phyloP scores from a whole-genome alignment of 2,888 invertebrate genomes.

The Rosalia funebris region DNA sequence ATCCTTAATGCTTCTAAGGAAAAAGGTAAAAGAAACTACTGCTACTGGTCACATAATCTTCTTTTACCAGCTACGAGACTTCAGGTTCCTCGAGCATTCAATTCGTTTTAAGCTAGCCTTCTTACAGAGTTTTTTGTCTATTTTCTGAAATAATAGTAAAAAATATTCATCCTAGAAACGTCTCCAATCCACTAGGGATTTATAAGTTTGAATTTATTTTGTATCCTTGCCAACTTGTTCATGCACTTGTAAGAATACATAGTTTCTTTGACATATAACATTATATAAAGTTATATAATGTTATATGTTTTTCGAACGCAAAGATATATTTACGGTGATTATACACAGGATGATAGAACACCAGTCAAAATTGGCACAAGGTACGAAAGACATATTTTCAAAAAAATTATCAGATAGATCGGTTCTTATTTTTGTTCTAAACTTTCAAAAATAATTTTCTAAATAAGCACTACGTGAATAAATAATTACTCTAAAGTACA shows the following conservation, averaged over 20 bases:
- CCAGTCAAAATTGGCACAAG: too few relatives aligned
- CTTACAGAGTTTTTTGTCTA: constrained; percentile 19
- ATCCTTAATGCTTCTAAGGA: constrained; percentile 28
- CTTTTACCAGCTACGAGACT: constrained; percentile 20
- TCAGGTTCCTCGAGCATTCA: constrained; percentile 23
- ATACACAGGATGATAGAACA: too few relatives aligned
- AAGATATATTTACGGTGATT: too few relatives aligned
- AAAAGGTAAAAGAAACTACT: constrained; percentile 29
- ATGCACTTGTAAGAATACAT: background rate
- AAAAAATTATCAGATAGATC: too few relatives aligned
- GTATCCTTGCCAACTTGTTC: background rate
- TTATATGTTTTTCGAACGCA: too few relatives aligned
- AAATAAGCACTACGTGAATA: too few relatives aligned
- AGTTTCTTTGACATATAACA: too few relatives aligned
- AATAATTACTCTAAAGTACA: too few relatives aligned
- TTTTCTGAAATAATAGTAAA: constrained; percentile 25
- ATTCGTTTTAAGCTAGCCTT: constrained; percentile 28
- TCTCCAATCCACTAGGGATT: background rate
- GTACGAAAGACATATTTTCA: too few relatives aligned
- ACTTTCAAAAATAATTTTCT: too few relatives aligned
- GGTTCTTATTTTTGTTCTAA: too few relatives aligned
- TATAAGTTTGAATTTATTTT: constrained; percentile 6
- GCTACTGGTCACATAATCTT: constrained; percentile 36
- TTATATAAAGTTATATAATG: too few relatives aligned
- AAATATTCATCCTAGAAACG: background rate